Base-by-base conservation (phyloP, 2,888 invertebrate genomes). In the Diadegma fenestrale region DNA sequence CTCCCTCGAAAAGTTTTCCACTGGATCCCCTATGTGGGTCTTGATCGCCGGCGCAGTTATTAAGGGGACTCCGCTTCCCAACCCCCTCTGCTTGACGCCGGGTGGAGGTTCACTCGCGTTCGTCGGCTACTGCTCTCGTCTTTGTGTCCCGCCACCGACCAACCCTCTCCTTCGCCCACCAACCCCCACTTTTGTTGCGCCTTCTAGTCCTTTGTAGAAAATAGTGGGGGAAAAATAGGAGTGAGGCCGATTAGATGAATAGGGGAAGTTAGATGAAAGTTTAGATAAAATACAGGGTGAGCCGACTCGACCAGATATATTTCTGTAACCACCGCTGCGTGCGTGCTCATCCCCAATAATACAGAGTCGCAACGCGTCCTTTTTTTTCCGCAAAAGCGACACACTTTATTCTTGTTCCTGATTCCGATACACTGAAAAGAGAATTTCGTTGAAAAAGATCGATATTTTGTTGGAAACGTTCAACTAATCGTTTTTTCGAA, bases 221-320 rank as follows among this genome's bases (percentile, higher is more conserved):
- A 90, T 88, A 89, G 92, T 91, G 91, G 89, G 88, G 82, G 72
- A 22, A 41, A 8, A 41, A 45, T 91, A 88, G 91, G 91, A 90
- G 89, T 87, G 84, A 72, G 88, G 84, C 80, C 91, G 92, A 93
- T 93, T 93, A 93, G 93, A 93, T 92, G 90, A 91, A 91, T 88
- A 92, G 93, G 93, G 93, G 92, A 92, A 90, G 92, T 90, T 92
- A 93, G 94, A 94, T 93, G 93, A 93, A 93, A 92, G 91, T 92
- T 93, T 93, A 94, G 94, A 94, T 94, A 91, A 94, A 92, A 90
- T 87, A 63, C 90, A 90, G 91, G 91, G 91, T 91, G 91, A 91
- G 89, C 90, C 91, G 92, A 80, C 91, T 88, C 85, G 72, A 68
- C 80, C 69, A 85, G 86, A 82, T 85, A 86, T 78, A 80, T 75